Conservation (phyloP, 2,113 vertebrate genomes). For the Micronisus gabar region DNA sequence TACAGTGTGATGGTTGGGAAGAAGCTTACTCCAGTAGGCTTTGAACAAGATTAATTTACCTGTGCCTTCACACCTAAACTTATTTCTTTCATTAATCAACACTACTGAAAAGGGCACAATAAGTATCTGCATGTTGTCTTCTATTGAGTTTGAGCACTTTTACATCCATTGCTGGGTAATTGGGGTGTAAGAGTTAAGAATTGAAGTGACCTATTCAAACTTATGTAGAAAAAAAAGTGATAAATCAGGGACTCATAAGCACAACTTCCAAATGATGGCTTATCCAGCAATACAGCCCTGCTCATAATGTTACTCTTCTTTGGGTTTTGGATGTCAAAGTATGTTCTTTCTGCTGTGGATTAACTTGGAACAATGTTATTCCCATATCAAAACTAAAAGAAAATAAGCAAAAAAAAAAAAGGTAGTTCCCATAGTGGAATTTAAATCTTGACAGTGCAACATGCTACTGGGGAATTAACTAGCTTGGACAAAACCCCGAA, state of each 20-base stretch:
- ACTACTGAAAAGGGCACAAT: neutral
- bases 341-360: neutral
- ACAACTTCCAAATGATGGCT: neutral
- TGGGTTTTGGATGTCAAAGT: neutral
- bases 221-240: neutral
- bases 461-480: neutral
- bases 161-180: neutral
- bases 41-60: neutral
- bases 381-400: neutral
- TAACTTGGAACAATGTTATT: neutral
- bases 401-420: neutral
- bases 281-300: neutral
- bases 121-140: neutral
- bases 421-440: neutral
- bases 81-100: neutral
- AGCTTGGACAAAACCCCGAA: neutral
- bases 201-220: neutral
- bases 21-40: neutral
- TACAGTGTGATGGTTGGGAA: neutral
- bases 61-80: neutral
- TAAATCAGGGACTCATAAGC: neutral
- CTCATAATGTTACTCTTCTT: neutral
- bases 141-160: neutral
- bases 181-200: neutral
- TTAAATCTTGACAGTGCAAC: neutral